Evolutionary conservation across 2,888 invertebrate genomes (phyloP), one percentile per base, ranked within the genome.

Genomic region (Amaurobius ferox): DNA sequence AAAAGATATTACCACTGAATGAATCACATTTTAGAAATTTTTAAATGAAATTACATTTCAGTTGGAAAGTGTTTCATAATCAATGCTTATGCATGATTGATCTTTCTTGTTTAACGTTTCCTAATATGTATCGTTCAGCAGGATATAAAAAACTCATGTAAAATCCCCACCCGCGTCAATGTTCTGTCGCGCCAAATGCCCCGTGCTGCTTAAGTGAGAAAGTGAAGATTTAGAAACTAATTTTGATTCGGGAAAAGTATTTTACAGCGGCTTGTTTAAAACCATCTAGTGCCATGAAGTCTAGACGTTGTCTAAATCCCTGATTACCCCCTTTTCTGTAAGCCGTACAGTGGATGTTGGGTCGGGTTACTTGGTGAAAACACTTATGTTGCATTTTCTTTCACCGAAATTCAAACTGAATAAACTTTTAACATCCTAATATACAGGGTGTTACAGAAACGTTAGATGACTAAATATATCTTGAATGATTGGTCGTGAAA

Each of bases 211-310:
- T 55, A 23, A 23, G 23, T 3, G 55, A 9, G 35, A 9, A 35
- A 55, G 44, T 23, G 55, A 23, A 23, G 55, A n/a, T 55, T 55
- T 55, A 55, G 55, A 55, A 55, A 55, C 55, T 55, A 55, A 55
- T 55, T 55, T 55, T 55, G 55, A 55, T 55, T 55, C 11, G 23
- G 23, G 23, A 16, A 55, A 55, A 55, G 23, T 6, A 55, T 55
- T 44, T 23, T 23, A 55, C 55, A n/a, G 23, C 1, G 23, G 5
- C 23, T 55, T 55, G 23, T 55, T 55, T 55, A 55, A 55, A 55
- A 23, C 23, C 55, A 55, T 55, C 55, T 23, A 55, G 5, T 55
- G 55, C 55, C 55, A 23, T 23, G 5, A 55, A 55, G 55, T 55
- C 55, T 55, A 55, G 55, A 55, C 55, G 23, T 5, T 1, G 55